Percentiles rank a stretch among this genome's conserved stretches.
Conservation (phyloP, 2,888 invertebrate genomes). For the Theristus sp. region DNA sequence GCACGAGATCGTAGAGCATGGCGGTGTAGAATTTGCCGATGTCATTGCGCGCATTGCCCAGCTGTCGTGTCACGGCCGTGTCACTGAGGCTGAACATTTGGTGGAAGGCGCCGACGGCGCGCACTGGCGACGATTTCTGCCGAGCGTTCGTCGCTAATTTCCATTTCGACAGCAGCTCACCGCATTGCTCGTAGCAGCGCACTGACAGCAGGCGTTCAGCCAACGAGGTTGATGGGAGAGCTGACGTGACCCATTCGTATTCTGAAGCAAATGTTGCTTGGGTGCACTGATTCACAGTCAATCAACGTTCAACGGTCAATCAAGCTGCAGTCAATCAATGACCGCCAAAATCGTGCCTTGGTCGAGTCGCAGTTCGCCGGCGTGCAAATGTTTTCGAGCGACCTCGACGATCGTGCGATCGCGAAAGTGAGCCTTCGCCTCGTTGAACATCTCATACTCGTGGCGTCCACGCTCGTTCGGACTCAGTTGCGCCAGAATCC, state of each 20-base stretch:
- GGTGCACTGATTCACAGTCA: neutral
- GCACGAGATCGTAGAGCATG: neutral
- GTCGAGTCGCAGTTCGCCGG: neutral
- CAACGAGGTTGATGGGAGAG: neutral
- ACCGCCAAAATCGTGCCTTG: too few species aligned
- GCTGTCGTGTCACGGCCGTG: conserved; percentile 32
- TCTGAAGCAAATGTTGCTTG: neutral
- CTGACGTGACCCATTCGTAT: neutral
- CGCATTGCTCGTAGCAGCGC: neutral
- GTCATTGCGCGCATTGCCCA: conserved; percentile 67
- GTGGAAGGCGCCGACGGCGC: too few species aligned
- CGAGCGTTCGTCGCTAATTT: too few species aligned
- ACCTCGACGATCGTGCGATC: neutral
- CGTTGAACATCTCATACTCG: neutral
- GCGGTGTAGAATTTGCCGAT: conserved; percentile 38
- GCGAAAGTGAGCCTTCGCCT: neutral
- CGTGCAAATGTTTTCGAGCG: neutral
- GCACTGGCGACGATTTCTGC: too few species aligned
- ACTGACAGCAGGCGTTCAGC: neutral
- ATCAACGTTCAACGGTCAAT: neutral
- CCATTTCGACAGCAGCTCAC: too few species aligned
- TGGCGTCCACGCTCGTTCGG: neutral
- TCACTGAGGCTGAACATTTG: neutral
- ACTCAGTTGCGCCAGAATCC: neutral
- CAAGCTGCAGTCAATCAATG: neutral